These are phyloP conservation scores for Diuraphis noxia DNA, from an alignment of 1,140 invertebrate genomes.

Conservation along the genomic window DNA sequence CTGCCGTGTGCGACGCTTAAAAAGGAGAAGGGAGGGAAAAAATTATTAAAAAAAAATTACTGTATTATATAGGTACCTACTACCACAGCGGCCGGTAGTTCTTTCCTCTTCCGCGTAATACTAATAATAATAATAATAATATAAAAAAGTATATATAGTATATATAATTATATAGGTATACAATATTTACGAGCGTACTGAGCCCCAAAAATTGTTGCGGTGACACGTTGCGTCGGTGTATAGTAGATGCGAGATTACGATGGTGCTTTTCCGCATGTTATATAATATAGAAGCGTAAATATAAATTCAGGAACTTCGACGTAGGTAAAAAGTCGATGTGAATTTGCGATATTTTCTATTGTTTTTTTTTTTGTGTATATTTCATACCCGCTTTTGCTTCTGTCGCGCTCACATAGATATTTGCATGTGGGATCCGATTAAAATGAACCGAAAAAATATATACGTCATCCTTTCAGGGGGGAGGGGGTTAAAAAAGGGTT, in stretches of 20 bases:
- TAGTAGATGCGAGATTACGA: neutral
- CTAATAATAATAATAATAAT: neutral
- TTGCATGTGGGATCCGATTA: constrained; percentile 47
- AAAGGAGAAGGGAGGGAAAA: neutral
- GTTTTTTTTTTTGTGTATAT: neutral
- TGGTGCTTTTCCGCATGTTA: neutral
- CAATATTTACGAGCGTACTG: neutral
- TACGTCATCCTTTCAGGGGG: neutral
- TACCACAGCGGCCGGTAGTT: neutral
- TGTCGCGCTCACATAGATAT: neutral
- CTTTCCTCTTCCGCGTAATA: neutral
- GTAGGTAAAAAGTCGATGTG: neutral
- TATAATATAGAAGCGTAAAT: neutral
- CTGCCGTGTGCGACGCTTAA: neutral
- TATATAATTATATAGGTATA: neutral
- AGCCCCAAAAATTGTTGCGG: neutral
- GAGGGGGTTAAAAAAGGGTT: constrained; percentile 40
- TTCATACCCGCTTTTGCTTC: neutral
- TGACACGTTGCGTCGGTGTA: neutral
- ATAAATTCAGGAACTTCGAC: neutral
- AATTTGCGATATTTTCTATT: neutral
- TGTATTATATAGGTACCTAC: neutral
- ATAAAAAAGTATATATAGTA: neutral
- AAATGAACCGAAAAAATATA: constrained; percentile 19
- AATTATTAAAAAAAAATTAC: constrained; percentile 38